A percentile compares a stretch with the other conserved stretches of the same genome.
Conservation (phyloP, 92 coral and sea anemone genomes). For the Porites rus region DNA sequence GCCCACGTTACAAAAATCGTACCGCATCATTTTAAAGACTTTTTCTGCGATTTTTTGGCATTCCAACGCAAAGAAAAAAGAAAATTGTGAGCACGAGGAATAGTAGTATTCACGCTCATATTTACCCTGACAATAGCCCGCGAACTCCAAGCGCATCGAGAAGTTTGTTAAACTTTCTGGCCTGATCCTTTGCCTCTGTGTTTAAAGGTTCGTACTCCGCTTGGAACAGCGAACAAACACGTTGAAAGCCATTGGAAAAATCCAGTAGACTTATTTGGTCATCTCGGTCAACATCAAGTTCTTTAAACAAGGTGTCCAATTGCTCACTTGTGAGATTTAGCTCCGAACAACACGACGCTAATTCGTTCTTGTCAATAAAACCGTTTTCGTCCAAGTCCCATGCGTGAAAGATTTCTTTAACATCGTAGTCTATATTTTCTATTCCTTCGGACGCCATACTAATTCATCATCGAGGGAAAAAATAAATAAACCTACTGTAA, state of each 20-base stretch:
- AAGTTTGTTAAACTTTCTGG: slow-evolving; percentile 78
- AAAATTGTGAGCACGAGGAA: not conserved
- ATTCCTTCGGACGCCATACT: slow-evolving; percentile 40
- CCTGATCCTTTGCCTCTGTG: slow-evolving; percentile 51
- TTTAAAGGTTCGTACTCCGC: slow-evolving; percentile 56
- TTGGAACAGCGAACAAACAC: slow-evolving; percentile 75
- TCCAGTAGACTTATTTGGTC: slow-evolving; percentile 86
- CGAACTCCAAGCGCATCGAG: slow-evolving; percentile 83
- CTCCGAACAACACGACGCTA: slow-evolving; percentile 83
- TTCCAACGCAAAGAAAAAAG: not conserved
- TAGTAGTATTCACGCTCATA: not conserved
- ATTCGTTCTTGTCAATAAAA: slow-evolving; percentile 82
- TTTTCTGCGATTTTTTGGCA: no score
- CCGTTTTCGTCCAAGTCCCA: slow-evolving; percentile 88
- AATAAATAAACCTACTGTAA: not conserved
- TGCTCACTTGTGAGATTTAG: slow-evolving; percentile 71
- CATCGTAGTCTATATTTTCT: slow-evolving; percentile 45
- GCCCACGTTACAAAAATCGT: not conserved
- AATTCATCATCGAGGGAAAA: slow-evolving; percentile 19
- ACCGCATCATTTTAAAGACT: not conserved
- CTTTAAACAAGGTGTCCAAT: slow-evolving; percentile 69
- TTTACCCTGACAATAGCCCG: slow-evolving; percentile 83
- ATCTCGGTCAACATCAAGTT: slow-evolving; percentile 92
- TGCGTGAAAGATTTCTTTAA: slow-evolving; percentile 70
- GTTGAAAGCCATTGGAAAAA: slow-evolving; percentile 79